Evolutionary conservation across 2,113 vertebrate species (phyloP).

Genomic region (Hydropotes inermis): DNA sequence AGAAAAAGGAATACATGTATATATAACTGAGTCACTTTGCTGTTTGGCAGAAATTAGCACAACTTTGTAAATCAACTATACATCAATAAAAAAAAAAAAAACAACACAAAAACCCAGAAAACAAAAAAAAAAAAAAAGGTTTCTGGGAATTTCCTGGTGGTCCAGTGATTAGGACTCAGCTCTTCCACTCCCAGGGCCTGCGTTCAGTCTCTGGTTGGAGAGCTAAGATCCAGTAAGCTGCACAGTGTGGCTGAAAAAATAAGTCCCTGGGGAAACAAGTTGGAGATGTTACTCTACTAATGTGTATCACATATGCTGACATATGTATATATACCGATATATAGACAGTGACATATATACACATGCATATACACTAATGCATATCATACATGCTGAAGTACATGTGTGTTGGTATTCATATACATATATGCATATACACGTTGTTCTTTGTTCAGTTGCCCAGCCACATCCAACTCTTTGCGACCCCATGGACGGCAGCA

Average conservation of each 20-base stretch:
- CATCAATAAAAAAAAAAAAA: neutral
- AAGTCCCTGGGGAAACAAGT: neutral
- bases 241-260: neutral
- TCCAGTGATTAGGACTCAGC: neutral
- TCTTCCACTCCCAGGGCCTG: neutral
- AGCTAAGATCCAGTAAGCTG: neutral
- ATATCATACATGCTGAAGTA: neutral
- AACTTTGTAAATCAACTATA: neutral
- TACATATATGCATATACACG: neutral
- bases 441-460: accelerated
- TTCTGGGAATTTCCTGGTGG: neutral
- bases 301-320: neutral
- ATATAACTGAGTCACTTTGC: neutral
- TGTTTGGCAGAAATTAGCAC: neutral
- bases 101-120: too few species aligned
- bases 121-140: neutral
- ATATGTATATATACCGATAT: neutral
- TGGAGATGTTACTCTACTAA: neutral
- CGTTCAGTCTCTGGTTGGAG: neutral
- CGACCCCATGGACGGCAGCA: neutral
- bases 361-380: neutral
- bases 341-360: neutral
- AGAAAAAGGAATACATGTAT: neutral
- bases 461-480: neutral
- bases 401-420: too few species aligned